phyloP scores from a whole-genome alignment of 1,140 invertebrate genomes.

The Pseudomyrmex dendroicus region DNA sequence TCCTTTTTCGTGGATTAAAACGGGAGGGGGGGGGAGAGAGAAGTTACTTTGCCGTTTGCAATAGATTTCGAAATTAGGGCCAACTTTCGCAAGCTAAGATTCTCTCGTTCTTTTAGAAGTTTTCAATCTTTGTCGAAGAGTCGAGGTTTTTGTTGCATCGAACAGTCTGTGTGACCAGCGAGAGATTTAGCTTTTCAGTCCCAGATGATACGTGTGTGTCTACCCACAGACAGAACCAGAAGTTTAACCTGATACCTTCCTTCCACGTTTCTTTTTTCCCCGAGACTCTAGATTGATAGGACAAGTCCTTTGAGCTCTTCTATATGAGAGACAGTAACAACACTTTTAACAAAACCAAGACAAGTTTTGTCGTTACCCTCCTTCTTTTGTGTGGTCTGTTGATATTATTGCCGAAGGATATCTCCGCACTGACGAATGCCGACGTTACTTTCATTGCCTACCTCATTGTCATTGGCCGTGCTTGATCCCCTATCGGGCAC shows the following conservation, averaged over 20 bases:
- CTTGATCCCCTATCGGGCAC: neutral
- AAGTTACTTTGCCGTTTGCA: neutral
- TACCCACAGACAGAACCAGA: neutral
- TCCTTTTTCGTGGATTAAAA: neutral
- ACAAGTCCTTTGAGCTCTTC: neutral
- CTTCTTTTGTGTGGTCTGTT: neutral
- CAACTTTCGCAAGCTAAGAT: neutral
- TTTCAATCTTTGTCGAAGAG: constrained; percentile 56
- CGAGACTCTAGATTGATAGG: neutral
- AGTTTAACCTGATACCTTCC: constrained; percentile 31
- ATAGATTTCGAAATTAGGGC: neutral
- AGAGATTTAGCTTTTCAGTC: constrained; percentile 37
- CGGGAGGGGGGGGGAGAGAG: too few species aligned
- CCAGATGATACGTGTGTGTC: neutral
- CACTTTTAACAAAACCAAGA: constrained; percentile 17
- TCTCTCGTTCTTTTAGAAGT: neutral
- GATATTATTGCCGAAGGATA: constrained; percentile 18
- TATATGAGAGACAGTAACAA: neutral
- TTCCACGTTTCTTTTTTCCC: neutral
- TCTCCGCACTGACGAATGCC: neutral
- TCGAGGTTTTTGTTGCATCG: constrained; percentile 12
- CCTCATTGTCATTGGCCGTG: neutral
- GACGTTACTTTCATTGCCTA: constrained; percentile 20
- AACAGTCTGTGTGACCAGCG: neutral
- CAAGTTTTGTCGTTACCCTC: neutral